These are phyloP conservation scores for Amphipoea oculea DNA, from an alignment of 2,888 invertebrate genomes.

Conservation along the genomic window DNA sequence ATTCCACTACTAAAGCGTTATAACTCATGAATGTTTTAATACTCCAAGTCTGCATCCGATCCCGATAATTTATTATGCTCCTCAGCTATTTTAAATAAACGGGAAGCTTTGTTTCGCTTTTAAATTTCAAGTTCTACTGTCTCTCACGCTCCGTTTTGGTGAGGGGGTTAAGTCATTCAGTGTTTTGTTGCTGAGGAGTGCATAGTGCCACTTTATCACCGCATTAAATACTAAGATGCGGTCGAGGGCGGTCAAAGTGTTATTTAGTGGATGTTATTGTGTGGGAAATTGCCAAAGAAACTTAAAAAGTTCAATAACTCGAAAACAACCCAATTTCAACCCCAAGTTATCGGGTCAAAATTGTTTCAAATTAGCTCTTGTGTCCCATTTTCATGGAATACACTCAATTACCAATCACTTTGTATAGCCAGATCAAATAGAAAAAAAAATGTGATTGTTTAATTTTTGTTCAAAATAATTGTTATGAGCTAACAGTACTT, in stretches of 20 bases:
- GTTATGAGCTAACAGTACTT: not conserved
- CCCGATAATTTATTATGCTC: conserved; percentile 68
- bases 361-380: no score
- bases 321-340: no score
- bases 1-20: conserved; percentile 70
- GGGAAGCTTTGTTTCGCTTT: conserved; percentile 66
- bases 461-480: not conserved
- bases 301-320: no score
- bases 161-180: conserved; percentile 13
- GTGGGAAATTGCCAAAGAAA: no score
- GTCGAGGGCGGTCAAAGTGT: no score
- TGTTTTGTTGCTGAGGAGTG: not conserved
- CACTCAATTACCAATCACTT: no score
- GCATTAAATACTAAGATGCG: not conserved
- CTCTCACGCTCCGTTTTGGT: conserved; percentile 42
- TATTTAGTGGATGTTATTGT: no score
- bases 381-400: no score
- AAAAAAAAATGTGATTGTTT: not conserved
- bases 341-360: no score
- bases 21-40: conserved; percentile 79
- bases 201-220: not conserved
- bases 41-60: conserved; percentile 66
- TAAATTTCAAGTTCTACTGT: conserved; percentile 46
- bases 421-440: no score
- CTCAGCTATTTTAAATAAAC: conserved; percentile 67